Evolutionary conservation across 2,113 vertebrate species (phyloP).

Genomic region (Corapipo altera): DNA sequence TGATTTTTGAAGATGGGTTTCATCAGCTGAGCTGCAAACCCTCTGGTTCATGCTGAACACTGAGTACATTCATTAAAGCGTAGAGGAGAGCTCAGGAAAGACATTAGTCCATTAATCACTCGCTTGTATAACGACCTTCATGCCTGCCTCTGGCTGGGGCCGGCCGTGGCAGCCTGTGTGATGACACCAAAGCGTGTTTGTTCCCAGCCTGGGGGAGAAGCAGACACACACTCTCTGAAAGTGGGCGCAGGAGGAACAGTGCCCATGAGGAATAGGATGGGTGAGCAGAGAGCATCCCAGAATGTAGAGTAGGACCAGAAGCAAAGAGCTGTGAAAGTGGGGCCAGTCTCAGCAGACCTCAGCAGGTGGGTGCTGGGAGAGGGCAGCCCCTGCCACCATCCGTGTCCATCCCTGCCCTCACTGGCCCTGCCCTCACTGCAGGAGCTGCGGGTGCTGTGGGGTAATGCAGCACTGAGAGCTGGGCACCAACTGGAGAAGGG

Average conservation of each 20-base stretch:
- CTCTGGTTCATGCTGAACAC: not conserved
- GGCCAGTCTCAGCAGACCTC: not conserved
- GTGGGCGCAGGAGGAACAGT: not conserved
- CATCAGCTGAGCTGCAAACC: not conserved
- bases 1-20: not conserved
- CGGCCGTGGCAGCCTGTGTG: not conserved
- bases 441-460: not conserved
- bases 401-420: accelerated
- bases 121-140: not conserved
- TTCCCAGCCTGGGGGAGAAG: not conserved
- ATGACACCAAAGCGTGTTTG: not conserved
- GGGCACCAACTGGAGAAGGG: constrained; percentile 4
- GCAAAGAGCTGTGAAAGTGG: not conserved
- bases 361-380: not conserved
- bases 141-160: not conserved
- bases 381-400: not conserved
- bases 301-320: accelerated
- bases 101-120: not conserved
- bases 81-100: not conserved
- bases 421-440: accelerated
- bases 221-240: accelerated
- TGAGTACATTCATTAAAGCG: not conserved
- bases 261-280: accelerated
- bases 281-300: not conserved
- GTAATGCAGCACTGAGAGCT: not conserved